Evolutionary conservation across 2,797 vertebrate species (phyloP).

Genomic region (Gallirallus australis): DNA sequence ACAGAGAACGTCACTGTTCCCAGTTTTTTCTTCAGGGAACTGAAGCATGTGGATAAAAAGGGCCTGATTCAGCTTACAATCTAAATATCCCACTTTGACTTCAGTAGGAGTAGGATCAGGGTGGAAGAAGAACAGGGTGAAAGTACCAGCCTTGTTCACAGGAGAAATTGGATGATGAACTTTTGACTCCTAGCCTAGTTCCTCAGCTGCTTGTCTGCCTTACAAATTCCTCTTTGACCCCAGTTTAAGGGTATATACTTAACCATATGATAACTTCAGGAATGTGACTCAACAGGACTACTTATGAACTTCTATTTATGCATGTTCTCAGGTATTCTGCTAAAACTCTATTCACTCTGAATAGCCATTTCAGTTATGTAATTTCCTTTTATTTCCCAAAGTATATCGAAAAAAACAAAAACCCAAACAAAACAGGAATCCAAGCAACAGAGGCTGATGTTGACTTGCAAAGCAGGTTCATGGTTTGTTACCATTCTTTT

Average conservation of each 20-base stretch:
- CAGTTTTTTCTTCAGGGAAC: neutral
- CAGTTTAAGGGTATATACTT: neutral
- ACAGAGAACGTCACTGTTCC: neutral
- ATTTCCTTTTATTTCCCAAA: neutral
- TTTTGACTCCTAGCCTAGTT: neutral
- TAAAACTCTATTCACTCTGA: neutral
- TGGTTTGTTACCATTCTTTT: slow-evolving; percentile 19
- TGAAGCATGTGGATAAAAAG: neutral
- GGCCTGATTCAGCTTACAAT: neutral
- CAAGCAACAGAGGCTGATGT: neutral
- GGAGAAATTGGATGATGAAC: neutral
- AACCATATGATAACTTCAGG: neutral
- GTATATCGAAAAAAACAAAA: neutral
- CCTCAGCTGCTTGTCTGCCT: neutral
- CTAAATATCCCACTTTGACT: neutral
- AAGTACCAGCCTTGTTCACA: neutral
- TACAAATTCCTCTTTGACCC: neutral
- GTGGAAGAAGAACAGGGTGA: neutral
- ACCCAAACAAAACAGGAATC: neutral
- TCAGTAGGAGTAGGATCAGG: neutral
- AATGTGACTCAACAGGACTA: neutral
- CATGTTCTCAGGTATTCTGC: neutral
- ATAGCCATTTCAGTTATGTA: neutral
- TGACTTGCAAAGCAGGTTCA: slow-evolving; percentile 3
- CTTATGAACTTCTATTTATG: neutral